These are phyloP conservation scores for Talpa occidentalis DNA, from an alignment of 2,113 vertebrate species.

Conservation along the genomic window DNA sequence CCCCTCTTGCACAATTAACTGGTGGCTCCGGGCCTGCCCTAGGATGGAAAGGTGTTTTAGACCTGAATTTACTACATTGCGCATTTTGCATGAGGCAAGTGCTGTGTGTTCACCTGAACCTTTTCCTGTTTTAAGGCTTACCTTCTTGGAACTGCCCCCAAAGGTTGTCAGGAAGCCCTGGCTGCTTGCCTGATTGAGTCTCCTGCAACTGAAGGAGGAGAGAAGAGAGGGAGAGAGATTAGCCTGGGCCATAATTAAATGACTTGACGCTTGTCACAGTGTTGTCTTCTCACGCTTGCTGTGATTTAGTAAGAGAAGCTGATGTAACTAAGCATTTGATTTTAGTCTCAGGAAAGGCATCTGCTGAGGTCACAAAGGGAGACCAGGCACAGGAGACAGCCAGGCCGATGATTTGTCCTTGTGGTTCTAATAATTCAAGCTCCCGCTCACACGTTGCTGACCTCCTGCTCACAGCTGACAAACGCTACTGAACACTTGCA, in stretches of 20 bases:
- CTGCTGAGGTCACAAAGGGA: neutral
- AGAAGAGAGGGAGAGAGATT: neutral
- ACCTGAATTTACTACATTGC: neutral
- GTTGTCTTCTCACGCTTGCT: neutral
- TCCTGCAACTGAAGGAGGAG: neutral
- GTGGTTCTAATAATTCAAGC: neutral
- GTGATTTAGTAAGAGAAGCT: neutral
- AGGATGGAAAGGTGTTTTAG: neutral
- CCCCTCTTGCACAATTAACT: neutral
- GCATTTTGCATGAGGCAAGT: neutral
- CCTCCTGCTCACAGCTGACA: neutral
- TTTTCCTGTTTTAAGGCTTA: conserved; percentile 26
- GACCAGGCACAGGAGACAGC: neutral
- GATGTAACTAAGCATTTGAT: neutral
- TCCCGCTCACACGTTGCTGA: neutral
- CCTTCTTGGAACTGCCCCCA: neutral
- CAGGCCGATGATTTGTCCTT: neutral
- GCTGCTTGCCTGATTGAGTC: neutral
- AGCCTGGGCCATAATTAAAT: neutral
- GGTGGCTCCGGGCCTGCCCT: neutral
- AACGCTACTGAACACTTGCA: neutral
- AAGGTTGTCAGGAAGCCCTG: neutral
- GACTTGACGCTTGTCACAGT: neutral
- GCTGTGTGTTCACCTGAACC: neutral
- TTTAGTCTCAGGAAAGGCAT: neutral